These are phyloP conservation scores for Chiridota heheva DNA, from an alignment of 35 echinoderm and acorn worm species.

Conservation along the genomic window DNA sequence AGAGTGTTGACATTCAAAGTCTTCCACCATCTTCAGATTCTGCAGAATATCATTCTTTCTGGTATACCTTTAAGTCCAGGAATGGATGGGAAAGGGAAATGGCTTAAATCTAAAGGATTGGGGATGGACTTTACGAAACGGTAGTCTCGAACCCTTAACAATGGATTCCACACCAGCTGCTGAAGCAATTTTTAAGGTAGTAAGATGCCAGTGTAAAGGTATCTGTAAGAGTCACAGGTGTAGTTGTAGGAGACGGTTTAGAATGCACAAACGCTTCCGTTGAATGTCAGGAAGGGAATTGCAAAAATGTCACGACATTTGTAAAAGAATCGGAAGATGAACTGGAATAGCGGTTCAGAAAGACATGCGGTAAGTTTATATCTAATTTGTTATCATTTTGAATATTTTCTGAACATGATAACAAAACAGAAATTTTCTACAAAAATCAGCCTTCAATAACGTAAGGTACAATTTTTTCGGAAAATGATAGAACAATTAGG, in stretches of 20 bases:
- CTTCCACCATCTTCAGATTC: constrained; percentile 14
- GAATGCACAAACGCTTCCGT: neutral
- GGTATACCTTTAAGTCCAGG: constrained; percentile 10
- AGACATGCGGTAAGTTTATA: too few species aligned
- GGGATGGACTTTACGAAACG: neutral
- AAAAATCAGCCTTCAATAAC: too few species aligned
- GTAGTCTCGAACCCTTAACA: neutral
- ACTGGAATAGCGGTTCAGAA: too few species aligned
- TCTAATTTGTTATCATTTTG: too few species aligned
- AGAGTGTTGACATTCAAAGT: neutral
- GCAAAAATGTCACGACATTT: neutral
- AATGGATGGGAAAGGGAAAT: constrained; percentile 22
- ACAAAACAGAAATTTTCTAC: too few species aligned
- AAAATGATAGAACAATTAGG: too few species aligned
- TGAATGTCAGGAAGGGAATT: neutral
- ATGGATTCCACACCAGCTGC: neutral
- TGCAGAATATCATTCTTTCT: constrained; percentile 1
- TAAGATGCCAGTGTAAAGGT: constrained; percentile 7
- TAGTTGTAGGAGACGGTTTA: neutral
- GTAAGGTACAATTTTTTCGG: too few species aligned
- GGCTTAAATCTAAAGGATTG: neutral
- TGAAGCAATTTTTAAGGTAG: neutral
- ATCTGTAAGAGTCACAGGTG: neutral
- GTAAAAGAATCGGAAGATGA: too few species aligned
- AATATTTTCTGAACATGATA: too few species aligned